Conservation (phyloP, 2,888 invertebrate species). For the Drosophila neotestacea region DNA sequence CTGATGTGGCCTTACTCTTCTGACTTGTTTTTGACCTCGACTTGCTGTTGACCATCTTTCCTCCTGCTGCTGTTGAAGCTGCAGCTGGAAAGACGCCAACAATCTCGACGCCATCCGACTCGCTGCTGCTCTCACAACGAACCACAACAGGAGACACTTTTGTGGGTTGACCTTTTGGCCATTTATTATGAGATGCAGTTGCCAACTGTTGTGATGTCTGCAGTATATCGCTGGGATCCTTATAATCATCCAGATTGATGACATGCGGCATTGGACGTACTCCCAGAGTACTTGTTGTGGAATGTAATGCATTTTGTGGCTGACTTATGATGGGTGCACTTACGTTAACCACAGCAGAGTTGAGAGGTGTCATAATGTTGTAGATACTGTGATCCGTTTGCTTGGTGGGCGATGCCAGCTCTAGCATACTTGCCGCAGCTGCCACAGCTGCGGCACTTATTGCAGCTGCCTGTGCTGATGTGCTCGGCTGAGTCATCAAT, state of each 20-base stretch:
- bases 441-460: slow-evolving; percentile 47
- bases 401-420: slow-evolving; percentile 76
- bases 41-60: background rate
- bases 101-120: slow-evolving; percentile 85
- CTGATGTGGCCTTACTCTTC: slow-evolving; percentile 44
- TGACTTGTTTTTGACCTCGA: slow-evolving; percentile 48
- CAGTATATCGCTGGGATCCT: slow-evolving; percentile 82
- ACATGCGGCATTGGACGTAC: slow-evolving; percentile 74
- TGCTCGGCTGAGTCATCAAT: slow-evolving; percentile 56
- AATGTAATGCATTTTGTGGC: slow-evolving; percentile 65
- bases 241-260: slow-evolving; percentile 84
- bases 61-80: slow-evolving; percentile 8
- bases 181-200: slow-evolving; percentile 29
- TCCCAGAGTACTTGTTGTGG: slow-evolving; percentile 45
- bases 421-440: slow-evolving; percentile 52
- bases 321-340: background rate
- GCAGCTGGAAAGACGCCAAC: slow-evolving; percentile 82
- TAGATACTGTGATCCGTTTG: slow-evolving; percentile 84
- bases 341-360: slow-evolving; percentile 31
- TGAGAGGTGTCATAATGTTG: slow-evolving; percentile 70
- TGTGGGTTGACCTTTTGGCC: slow-evolving; percentile 37
- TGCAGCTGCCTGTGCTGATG: slow-evolving; percentile 65
- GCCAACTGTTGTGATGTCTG: slow-evolving; percentile 83
- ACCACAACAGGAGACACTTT: slow-evolving; percentile 24
- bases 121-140: slow-evolving; percentile 82